Percentiles rank a stretch among this genome's conserved stretches.
Conservation (phyloP, 2,113 vertebrate genomes). For the Anolis sagrei region DNA sequence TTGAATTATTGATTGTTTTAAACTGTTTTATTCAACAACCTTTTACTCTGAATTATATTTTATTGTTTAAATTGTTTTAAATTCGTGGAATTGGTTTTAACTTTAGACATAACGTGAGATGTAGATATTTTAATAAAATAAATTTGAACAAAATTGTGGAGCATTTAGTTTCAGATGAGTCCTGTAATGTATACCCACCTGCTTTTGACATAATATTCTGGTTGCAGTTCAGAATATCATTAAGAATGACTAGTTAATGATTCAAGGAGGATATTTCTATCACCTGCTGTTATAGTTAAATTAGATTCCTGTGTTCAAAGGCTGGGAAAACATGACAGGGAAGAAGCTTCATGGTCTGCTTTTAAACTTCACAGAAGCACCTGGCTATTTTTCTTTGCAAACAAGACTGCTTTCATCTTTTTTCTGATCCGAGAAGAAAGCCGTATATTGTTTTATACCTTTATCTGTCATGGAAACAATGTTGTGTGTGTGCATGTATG, state of each 20-base stretch:
- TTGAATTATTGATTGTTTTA: too few relatives aligned
- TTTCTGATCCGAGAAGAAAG: background rate
- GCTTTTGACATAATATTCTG: background rate
- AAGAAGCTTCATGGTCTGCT: background rate
- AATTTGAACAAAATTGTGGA: background rate
- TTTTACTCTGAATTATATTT: too few relatives aligned
- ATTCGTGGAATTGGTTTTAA: too few relatives aligned
- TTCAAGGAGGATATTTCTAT: background rate
- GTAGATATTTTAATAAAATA: too few relatives aligned
- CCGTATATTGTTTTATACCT: background rate
- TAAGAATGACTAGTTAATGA: background rate
- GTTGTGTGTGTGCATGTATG: background rate
- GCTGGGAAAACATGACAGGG: background rate
- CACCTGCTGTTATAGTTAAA: background rate
- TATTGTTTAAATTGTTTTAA: too few relatives aligned
- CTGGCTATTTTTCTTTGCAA: background rate
- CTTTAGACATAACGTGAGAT: too few relatives aligned
- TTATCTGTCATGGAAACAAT: too few relatives aligned
- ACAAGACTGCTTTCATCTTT: background rate
- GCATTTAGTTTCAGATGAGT: background rate
- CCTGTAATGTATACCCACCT: background rate
- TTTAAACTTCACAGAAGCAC: background rate
- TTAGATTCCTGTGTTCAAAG: background rate
- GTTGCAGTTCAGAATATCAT: too few relatives aligned
- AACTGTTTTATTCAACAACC: too few relatives aligned